Evolutionary conservation across 2,797 vertebrate species (phyloP), one percentile per base, ranked within the genome.

Genomic region (Peromyscus eremicus): DNA sequence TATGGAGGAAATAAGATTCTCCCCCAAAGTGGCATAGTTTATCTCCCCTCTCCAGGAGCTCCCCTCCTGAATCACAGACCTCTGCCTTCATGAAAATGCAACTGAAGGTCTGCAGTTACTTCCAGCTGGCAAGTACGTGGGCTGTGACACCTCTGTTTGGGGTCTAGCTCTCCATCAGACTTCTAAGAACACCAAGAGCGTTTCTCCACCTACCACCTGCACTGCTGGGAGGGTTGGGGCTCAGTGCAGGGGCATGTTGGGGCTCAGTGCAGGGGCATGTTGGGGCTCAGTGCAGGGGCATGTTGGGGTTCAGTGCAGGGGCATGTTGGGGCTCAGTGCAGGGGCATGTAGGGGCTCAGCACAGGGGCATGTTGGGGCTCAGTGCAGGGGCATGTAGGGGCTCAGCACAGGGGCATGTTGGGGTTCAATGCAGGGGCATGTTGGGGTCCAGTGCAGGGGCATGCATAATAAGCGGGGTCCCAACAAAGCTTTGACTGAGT

Each of bases 1-100:
- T 96, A 94, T 83, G 92, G 92, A 97, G 88, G 90, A 95, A 97
- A 95, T 94, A 91, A 96, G 96, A 76, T n/a, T 84, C 94, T 89
- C 62, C 55, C 17, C 7, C 76, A 96, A 95, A 95, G 52, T 64
- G 90, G 85, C 37, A 89, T 93, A 73, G 79, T 88, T 77, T 90
- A 93, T 95, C 97, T 95, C 91, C 92, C 34, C 77, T 92, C 96
- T 96, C 93, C 77, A 52, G 87, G 94, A 93, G n/a, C 92, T 83
- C 82, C 96, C 73, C 90, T 92, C 88, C 57, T 55, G 84, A 92
- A 77, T 75, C 86, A 94, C 55, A 95, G 96, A 82, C 83, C 71
- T 93, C 70, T 40, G 87, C 71, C 55, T 95, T 89, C 95, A 94
- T 94, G 85, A 62, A 94, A 96, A 95, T 75, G 70, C 88, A 95